Evolutionary conservation across 2,113 vertebrate species (phyloP).

Genomic region (Macaca mulatta): DNA sequence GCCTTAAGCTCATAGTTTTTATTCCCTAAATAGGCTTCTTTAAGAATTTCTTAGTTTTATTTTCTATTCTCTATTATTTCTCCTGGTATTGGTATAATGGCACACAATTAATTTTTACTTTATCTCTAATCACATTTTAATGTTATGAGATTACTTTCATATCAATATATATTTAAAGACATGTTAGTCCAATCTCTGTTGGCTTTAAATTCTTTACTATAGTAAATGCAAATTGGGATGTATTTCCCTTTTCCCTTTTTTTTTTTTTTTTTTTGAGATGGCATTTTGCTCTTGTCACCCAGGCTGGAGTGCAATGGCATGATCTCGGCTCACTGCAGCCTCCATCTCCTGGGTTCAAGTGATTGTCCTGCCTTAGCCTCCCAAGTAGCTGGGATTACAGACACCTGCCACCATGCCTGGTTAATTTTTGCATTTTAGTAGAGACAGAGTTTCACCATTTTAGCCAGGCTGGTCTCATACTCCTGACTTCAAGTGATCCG

Average conservation of each 20-base stretch:
- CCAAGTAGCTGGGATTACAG: no score
- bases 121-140: background rate
- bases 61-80: background rate
- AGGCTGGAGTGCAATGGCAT: no score
- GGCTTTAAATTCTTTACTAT: background rate
- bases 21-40: background rate
- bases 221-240: background rate
- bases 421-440: no score
- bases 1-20: background rate
- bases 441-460: no score
- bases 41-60: conserved; percentile 5
- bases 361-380: no score
- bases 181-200: background rate
- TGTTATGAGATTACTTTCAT: background rate
- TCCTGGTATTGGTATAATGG: background rate
- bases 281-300: no score
- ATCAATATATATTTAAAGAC: background rate
- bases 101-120: background rate
- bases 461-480: no score
- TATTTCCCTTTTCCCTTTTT: background rate
- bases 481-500: no score
- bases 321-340: no score
- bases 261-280: no score
- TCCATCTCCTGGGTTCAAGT: no score
- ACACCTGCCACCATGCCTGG: no score